phyloP scores from a whole-genome alignment of 2,113 vertebrate species.

The Tylochromis polylepis region DNA sequence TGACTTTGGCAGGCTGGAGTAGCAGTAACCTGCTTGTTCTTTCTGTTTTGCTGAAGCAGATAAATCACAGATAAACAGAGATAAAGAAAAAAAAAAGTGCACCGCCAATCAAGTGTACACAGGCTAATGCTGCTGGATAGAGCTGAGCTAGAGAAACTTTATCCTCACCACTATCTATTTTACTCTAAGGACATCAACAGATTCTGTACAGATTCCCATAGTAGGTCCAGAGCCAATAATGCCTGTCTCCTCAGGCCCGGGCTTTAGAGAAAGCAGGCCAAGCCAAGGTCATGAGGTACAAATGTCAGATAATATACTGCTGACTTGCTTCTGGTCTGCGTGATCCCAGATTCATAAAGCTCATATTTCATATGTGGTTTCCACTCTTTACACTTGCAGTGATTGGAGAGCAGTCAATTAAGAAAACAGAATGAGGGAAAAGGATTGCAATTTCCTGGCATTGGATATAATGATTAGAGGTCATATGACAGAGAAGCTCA shows the following conservation, averaged over 20 bases:
- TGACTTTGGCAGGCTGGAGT: neutral
- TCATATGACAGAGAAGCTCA: conserved; percentile 1
- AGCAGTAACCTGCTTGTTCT: conserved; percentile 20
- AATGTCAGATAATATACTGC: conserved; percentile 23
- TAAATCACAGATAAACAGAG: conserved; percentile 47
- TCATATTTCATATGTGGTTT: conserved; percentile 4
- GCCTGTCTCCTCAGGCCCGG: neutral
- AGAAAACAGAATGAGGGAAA: neutral
- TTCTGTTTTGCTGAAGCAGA: conserved; percentile 8
- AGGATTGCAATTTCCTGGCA: conserved; percentile 1
- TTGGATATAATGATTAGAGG: conserved; percentile 8
- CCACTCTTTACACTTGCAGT: neutral
- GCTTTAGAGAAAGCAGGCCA: neutral
- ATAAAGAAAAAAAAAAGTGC: conserved; percentile 38
- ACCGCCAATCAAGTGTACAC: conserved; percentile 22
- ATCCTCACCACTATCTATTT: conserved; percentile 35
- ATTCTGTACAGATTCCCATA: neutral
- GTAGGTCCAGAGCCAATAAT: conserved; percentile 11
- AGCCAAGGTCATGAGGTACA: conserved; percentile 32
- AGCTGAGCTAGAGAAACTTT: conserved; percentile 51
- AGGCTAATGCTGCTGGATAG: conserved; percentile 19
- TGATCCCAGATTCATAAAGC: neutral
- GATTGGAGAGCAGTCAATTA: neutral
- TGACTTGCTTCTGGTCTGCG: neutral
- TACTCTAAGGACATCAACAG: conserved; percentile 12